A percentile compares a stretch with the other conserved stretches of the same genome.
Evolutionary conservation across 2,888 invertebrate genomes (phyloP).

Genomic region (Cyclophora punctaria): DNA sequence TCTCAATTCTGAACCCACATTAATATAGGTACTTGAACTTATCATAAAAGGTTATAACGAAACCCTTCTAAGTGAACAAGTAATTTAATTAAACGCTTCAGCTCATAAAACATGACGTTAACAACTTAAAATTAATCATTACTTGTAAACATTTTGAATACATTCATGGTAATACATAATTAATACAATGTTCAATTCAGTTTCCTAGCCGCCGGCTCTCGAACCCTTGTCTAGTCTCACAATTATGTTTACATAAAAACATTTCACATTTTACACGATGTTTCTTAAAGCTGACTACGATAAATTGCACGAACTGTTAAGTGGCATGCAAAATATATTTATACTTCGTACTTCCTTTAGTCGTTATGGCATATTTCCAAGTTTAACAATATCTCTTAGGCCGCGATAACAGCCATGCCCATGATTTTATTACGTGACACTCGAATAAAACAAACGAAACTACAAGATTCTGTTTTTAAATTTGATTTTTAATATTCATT

Average conservation of each 20-base stretch:
- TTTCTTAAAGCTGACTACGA: conserved; percentile 53
- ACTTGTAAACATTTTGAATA: too few relatives aligned
- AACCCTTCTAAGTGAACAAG: too few relatives aligned
- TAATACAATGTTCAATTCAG: too few relatives aligned
- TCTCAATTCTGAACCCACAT: too few relatives aligned
- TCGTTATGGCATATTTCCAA: conserved; percentile 69
- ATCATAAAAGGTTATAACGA: too few relatives aligned
- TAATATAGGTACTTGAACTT: too few relatives aligned
- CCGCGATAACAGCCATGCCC: conserved; percentile 52
- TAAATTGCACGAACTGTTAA: conserved; percentile 63
- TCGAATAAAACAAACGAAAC: conserved; percentile 36
- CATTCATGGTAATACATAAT: too few relatives aligned
- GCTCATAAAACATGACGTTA: too few relatives aligned
- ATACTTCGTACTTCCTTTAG: conserved; percentile 70
- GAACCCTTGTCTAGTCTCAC: not conserved
- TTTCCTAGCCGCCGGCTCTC: not conserved
- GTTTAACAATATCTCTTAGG: conserved; percentile 68
- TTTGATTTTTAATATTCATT: conserved; percentile 13
- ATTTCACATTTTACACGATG: conserved; percentile 17
- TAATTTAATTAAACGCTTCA: too few relatives aligned
- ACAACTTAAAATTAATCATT: too few relatives aligned
- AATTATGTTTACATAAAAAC: not conserved
- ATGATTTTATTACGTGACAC: conserved; percentile 60
- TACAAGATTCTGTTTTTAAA: conserved; percentile 41
- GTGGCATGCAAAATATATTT: conserved; percentile 73